Conservation (phyloP, 2,888 invertebrate species). For the Pollenia angustigena region DNA sequence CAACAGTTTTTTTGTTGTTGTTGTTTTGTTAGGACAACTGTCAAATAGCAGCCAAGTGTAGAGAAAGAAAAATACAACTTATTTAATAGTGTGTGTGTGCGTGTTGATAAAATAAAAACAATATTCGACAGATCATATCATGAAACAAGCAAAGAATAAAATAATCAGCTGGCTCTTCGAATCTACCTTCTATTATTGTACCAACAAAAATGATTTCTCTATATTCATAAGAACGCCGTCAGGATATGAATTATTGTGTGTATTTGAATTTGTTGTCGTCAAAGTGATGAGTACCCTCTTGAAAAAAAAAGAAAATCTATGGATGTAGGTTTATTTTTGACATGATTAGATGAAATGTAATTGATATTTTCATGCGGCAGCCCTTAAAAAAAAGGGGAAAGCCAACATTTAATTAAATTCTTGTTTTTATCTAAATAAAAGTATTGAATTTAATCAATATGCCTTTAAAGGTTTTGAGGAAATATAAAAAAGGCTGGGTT, state of each 20-base stretch:
- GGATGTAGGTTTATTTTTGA: background rate
- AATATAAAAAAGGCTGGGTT: too few species aligned
- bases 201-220: background rate
- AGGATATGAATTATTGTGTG: background rate
- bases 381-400: constrained; percentile 9
- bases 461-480: background rate
- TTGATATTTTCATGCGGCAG: constrained; percentile 17
- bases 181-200: too few species aligned
- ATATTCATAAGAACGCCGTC: background rate
- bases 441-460: constrained; percentile 24
- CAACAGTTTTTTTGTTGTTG: too few species aligned
- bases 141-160: too few species aligned
- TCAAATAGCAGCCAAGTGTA: too few species aligned
- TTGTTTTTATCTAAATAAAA: background rate
- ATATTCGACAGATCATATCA: too few species aligned
- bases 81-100: too few species aligned
- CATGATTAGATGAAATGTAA: constrained; percentile 22
- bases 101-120: too few species aligned
- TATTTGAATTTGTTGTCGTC: constrained; percentile 26
- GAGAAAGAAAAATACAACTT: too few species aligned
- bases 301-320: background rate
- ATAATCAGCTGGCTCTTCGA: background rate
- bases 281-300: constrained; percentile 29
- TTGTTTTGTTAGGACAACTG: too few species aligned
- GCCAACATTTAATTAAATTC: background rate